These are phyloP conservation scores for Catonia carolina DNA, from an alignment of 2,888 invertebrate species.

Conservation along the genomic window DNA sequence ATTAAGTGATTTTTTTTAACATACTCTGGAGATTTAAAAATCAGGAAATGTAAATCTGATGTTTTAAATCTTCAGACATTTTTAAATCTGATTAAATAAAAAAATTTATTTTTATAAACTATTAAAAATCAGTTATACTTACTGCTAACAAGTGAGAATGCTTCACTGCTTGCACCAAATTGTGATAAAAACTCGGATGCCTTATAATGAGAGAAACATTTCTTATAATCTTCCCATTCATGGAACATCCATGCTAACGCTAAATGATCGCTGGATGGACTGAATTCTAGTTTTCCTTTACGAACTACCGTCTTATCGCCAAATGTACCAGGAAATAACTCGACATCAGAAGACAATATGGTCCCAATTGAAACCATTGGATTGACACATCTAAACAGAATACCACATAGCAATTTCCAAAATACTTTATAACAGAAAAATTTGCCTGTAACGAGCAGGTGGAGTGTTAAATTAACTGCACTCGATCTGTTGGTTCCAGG, in stretches of 20 bases:
- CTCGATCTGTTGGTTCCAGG: too few species aligned
- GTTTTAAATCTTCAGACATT: too few species aligned
- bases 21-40: too few species aligned
- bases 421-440: too few species aligned
- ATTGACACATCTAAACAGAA: slow-evolving; percentile 44
- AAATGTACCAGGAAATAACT: slow-evolving; percentile 49
- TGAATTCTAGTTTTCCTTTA: slow-evolving; percentile 47
- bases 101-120: slow-evolving; percentile 8
- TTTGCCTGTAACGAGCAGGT: too few species aligned
- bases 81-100: too few species aligned
- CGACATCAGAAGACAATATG: slow-evolving; percentile 46
- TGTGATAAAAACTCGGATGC: slow-evolving; percentile 34
- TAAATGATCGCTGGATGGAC: slow-evolving; percentile 55
- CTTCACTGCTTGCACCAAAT: slow-evolving; percentile 45
- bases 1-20: too few species aligned
- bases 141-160: slow-evolving; percentile 47
- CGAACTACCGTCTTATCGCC: slow-evolving; percentile 45
- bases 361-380: slow-evolving; percentile 48
- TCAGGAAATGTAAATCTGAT: too few species aligned
- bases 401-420: too few species aligned
- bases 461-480: too few species aligned
- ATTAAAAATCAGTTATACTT: neutral
- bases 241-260: slow-evolving; percentile 52
- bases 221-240: slow-evolving; percentile 44
- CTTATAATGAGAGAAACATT: too few species aligned